Base-by-base conservation (phyloP, 2,888 invertebrate species). In the Girardia tigrina region DNA sequence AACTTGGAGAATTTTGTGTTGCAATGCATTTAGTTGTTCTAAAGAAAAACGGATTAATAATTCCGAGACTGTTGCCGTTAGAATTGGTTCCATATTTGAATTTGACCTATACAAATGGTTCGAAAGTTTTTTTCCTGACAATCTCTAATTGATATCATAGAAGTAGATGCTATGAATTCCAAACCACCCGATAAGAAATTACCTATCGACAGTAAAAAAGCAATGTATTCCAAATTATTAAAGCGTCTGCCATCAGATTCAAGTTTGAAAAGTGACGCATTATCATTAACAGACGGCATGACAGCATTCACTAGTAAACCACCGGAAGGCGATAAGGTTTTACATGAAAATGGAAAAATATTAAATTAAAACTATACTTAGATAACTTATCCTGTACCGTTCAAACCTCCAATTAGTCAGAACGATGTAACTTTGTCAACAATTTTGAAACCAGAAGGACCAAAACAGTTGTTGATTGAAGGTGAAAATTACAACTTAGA, bases 251-350 rank as follows among this genome's bases (percentile, higher is more conserved):
- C 56, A 56, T 56, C 56, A n/a, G 56, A 56, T 56, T 56, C 56
- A 6, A 56, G 56, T n/a, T 56, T 56, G 23, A 56, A 56, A n/a
- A 56, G 56, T 56, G 56, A 56, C 23, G 56, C 56, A n/a, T n/a
- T 56, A 16, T 56, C 56, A 56, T 56, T 56, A 56, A 56, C 56
- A 2, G 56, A 56, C n/a, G 56, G 56, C 56, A 56, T 56, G 56
- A 56, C 56, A 56, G 56, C 56, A 56, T 56, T 56, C 23, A 23
- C n/a, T 23, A 56, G 56, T 56, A 56, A 56, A 56, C 56, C 56
- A 12, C 56, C 56, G n/a, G 56, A 56, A 56, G 56, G 56, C n/a
- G 56, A 56, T 56, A 56, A 56, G 23, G 56, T n/a, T 56, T 6
- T 4, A 12, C n/a, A 36, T 56, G 23, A 56, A 2, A 20, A 23